Percentiles rank a stretch among this genome's conserved stretches.
These are phyloP conservation scores for Chrysolina haemoptera DNA, from an alignment of 2,888 invertebrate genomes.

Conservation along the genomic window DNA sequence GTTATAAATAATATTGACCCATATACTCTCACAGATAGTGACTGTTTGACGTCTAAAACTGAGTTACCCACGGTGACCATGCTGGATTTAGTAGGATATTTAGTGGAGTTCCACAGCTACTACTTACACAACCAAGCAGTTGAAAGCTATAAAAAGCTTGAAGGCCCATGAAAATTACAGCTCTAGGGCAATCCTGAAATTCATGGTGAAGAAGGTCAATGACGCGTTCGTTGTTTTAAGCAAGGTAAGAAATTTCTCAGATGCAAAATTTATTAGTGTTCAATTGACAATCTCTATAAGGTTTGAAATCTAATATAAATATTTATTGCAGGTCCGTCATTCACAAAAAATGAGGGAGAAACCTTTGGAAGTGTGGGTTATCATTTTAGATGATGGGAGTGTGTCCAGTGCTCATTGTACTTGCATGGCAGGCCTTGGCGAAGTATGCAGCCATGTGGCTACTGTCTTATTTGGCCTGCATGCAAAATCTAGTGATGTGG, in stretches of 20 bases:
- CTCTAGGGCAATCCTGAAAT: not conserved
- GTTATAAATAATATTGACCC: not conserved
- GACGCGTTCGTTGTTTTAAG: slow-evolving; percentile 5
- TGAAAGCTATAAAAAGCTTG: slow-evolving; percentile 18
- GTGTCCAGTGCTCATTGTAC: slow-evolving; percentile 45
- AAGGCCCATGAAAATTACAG: slow-evolving; percentile 5
- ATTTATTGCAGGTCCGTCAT: slow-evolving; percentile 18
- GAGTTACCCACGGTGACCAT: not conserved
- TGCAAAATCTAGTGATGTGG: not conserved
- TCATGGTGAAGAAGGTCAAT: slow-evolving; percentile 1
- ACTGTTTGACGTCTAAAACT: not conserved
- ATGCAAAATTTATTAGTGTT: not conserved
- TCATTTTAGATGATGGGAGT: slow-evolving; percentile 37
- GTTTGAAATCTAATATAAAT: not conserved
- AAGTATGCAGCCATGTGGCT: slow-evolving; percentile 47
- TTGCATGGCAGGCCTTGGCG: slow-evolving; percentile 48
- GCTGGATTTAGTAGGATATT: slow-evolving; percentile 8
- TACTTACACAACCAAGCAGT: slow-evolving; percentile 2
- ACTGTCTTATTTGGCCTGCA: not conserved
- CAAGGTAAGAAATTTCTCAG: slow-evolving; percentile 12
- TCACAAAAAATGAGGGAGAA: slow-evolving; percentile 40
- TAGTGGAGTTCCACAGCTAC: slow-evolving; percentile 9
- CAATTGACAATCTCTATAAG: not conserved
- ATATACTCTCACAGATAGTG: not conserved
- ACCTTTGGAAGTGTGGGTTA: slow-evolving; percentile 33